Evolutionary conservation across 2,888 invertebrate species (phyloP), one percentile per base, ranked within the genome.

Genomic region (Agrotis clavis): DNA sequence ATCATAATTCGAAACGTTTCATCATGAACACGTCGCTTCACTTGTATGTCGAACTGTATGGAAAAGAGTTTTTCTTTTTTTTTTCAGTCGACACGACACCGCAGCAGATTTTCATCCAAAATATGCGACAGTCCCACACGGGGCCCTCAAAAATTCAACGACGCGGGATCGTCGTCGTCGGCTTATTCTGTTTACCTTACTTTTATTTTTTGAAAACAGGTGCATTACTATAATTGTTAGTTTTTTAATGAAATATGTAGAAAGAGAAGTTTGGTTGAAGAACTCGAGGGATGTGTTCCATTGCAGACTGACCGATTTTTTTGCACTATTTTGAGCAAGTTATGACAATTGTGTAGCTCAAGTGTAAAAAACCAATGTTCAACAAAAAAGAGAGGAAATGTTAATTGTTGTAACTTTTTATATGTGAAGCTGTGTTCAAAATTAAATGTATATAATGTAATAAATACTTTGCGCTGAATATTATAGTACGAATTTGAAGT

Each of bases 141-240:
- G 87, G 87, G 89, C 92, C 79, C 94, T 95, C 94, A 93, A 94
- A 95, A 94, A 95, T 95, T 94, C 94, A 93, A 90, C 94, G 91
- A 91, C 86, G 87, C 88, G 88, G 86, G 84, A 83, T 86, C 73
- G 82, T 77, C 77, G 82, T 77, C 77, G 84, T 83, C 65, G 82
- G 71, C 89, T 69, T 92, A 94, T 93, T 94, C 94, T 90, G 90
- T 81, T 81, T 84, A 81, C 54, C 74, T 75, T 65, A 67, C 56
- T 74, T 82, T 73, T 70, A 78, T 70, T 74, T 74, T 59, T 35
- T 63, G 60, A 75, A 67, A 78, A 67, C 41, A 63, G 53, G 51
- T 72, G 59, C 79, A 82, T 82, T 86, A 86, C 71, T 65, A 74
- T 84, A 85, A 84, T 82, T 80, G 63, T 53, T 72, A 67, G 62